Evolutionary conservation across 2,113 vertebrate species (phyloP), one percentile per base, ranked within the genome.

Genomic region (Centropus bengalensis): DNA sequence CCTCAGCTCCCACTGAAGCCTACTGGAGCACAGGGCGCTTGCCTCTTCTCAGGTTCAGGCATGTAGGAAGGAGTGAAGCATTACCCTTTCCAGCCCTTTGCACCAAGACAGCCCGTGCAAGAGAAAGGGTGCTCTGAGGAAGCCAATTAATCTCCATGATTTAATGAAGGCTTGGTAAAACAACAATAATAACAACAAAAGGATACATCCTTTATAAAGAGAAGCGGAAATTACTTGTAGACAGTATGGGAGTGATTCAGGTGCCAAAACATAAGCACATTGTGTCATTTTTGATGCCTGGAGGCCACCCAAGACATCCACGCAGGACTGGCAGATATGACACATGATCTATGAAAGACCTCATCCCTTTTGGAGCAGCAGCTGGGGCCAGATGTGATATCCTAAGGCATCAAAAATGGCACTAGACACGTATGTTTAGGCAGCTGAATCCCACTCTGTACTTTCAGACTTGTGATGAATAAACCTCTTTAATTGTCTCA

Each of bases 381-480:
- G 91, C 92, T 94, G 92, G 76, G 90, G 88, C 95, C 94, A 93
- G 96, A 94, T 92, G 82, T 1, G 0, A 54, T 60, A 52, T 82
- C 94, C 80, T 60, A 70, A 92, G 88, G 92, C 86, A 83, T 71
- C 21, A 74, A 90, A 86, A 96, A 86, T 96, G 95, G 96, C 95
- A 88, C 83, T 55, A 96, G 88, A 84, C 88, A 59, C 9, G 0
- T 67, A 54, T 88, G 82, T 94, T 95, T 88, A 91, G 90, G 95
- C 96, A 95, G 94, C 94, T 96, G 96, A 96, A 90, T 95, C 95
- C 90, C 90, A 83, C 92, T 91, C 94, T 68, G 20, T 88, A 47
- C 76, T 96, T 82, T 82, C 93, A 91, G 79, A 83, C 76, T 96
- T 93, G 64, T 95, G 85, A 96, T 89, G 91, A 95, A 91, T 91